Evolutionary conservation across 1,140 invertebrate genomes (phyloP).

Genomic region (Wasmannia auropunctata): DNA sequence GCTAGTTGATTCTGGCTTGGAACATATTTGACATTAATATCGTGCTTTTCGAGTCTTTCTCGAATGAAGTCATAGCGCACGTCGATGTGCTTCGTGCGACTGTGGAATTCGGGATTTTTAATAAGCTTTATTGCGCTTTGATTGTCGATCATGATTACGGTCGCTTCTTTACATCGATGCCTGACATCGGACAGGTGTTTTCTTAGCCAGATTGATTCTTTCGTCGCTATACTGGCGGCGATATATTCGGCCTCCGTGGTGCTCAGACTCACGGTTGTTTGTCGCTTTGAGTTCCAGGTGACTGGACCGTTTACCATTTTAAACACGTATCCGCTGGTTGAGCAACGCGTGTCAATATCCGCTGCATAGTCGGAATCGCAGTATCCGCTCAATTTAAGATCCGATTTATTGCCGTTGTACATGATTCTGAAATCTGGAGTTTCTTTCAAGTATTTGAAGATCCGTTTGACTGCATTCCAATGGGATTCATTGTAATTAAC

Average conservation of each 20-base stretch:
- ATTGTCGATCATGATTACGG: no score
- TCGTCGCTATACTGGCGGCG: conserved; percentile 76
- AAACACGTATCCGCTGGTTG: background rate
- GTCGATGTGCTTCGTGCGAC: no score
- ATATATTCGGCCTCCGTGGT: conserved; percentile 81
- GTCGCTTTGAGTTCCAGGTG: background rate
- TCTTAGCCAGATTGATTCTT: conserved; percentile 78
- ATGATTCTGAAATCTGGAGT: background rate
- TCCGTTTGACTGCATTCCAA: background rate
- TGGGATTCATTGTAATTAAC: background rate
- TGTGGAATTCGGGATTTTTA: no score
- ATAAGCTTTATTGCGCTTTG: no score
- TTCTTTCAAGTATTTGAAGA: background rate
- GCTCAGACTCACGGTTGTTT: background rate
- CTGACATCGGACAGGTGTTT: conserved; percentile 32
- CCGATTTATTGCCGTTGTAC: background rate
- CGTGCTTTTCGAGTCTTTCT: no score
- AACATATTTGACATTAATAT: no score
- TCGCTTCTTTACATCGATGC: background rate
- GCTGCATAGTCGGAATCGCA: background rate
- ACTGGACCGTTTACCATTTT: background rate
- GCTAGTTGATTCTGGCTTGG: no score
- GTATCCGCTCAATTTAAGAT: background rate
- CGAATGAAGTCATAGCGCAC: no score
- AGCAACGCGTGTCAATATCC: background rate